Evolutionary conservation across 2,797 vertebrate species (phyloP).

Genomic region (Poecilia picta): DNA sequence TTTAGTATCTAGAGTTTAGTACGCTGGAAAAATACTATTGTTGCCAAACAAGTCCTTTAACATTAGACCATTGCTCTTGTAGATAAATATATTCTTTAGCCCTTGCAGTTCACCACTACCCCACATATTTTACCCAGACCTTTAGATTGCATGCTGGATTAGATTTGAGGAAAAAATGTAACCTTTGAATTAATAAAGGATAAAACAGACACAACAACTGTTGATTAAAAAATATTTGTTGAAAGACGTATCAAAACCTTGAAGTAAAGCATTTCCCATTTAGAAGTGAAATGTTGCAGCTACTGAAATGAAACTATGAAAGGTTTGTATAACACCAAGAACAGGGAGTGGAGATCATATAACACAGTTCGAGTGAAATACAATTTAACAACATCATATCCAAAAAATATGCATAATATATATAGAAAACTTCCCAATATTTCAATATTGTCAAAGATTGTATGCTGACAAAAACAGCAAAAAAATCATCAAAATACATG

Average conservation of each 20-base stretch:
- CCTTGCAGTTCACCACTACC: not conserved
- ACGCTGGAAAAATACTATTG: not conserved
- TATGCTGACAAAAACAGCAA: not conserved
- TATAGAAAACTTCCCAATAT: not conserved
- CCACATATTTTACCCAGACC: not conserved
- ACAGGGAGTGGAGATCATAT: not conserved
- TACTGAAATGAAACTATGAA: not conserved
- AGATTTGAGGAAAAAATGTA: not conserved
- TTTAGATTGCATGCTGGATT: not conserved
- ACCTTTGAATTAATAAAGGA: not conserved
- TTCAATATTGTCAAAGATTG: not conserved
- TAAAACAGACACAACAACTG: not conserved
- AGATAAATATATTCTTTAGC: not conserved
- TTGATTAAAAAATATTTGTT: conserved; percentile 7
- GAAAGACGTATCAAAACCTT: not conserved
- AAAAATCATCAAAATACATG: not conserved
- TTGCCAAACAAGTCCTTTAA: not conserved
- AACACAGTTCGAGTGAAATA: not conserved
- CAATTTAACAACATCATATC: not conserved
- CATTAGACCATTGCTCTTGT: not conserved
- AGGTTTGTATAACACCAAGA: not conserved
- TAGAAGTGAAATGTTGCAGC: not conserved
- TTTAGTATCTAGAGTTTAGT: not conserved
- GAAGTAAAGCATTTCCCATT: not conserved
- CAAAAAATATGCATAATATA: not conserved